A percentile compares a stretch with the other conserved stretches of the same genome.
These are phyloP conservation scores for Prenolepis imparis DNA, from an alignment of 2,888 invertebrate species.

Conservation along the genomic window DNA sequence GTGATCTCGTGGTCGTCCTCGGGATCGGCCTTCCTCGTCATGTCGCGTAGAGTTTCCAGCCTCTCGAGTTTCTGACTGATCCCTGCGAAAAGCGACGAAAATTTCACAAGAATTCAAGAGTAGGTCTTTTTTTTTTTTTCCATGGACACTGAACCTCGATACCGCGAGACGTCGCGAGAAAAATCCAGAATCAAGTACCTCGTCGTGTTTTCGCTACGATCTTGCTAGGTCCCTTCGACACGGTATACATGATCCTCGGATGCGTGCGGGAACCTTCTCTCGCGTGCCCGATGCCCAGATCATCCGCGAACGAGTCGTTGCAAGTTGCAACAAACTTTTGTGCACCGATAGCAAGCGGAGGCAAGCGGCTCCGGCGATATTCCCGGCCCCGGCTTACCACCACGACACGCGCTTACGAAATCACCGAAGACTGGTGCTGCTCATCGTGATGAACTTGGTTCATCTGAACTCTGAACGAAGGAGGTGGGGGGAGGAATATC, in stretches of 20 bases:
- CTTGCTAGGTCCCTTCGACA: constrained; percentile 95
- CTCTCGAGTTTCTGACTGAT: constrained; percentile 94
- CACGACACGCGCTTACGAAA: constrained; percentile 34
- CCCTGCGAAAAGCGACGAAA: constrained; percentile 86
- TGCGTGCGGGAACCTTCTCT: constrained; percentile 42
- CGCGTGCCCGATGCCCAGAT: constrained; percentile 54
- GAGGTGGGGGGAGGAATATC: background rate
- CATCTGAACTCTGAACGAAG: background rate
- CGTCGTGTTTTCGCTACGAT: constrained; percentile 95
- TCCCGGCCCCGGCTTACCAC: constrained; percentile 37
- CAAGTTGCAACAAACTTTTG: constrained; percentile 29
- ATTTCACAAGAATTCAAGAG: background rate
- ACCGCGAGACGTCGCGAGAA: background rate
- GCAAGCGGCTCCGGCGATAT: background rate
- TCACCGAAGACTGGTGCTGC: constrained; percentile 1
- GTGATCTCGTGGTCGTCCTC: constrained; percentile 87
- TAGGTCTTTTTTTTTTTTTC: background rate
- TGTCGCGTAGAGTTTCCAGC: constrained; percentile 91
- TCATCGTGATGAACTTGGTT: background rate
- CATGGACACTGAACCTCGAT: background rate
- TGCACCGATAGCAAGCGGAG: background rate
- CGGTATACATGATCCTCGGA: constrained; percentile 91
- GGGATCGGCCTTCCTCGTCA: constrained; percentile 90
- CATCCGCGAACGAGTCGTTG: constrained; percentile 67
- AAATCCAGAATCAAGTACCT: constrained; percentile 86